Conservation (phyloP, 2,797 vertebrate species). For the Ctenopoma kingsleyae region DNA sequence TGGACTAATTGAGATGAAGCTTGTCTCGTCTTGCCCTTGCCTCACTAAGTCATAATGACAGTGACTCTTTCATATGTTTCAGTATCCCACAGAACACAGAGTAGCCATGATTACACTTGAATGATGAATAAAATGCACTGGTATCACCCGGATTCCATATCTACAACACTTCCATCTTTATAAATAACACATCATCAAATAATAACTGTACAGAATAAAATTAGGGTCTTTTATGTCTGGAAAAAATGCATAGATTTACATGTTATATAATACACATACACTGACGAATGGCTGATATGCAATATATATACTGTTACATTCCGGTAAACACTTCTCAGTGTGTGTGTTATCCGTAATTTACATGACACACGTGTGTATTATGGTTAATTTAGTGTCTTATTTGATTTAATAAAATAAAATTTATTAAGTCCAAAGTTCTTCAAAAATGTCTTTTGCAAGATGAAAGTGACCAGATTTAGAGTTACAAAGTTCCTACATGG, state of each 20-base stretch:
- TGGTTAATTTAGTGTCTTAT: conserved; percentile 3
- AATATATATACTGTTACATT: conserved; percentile 1
- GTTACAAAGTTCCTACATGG: conserved; percentile 25
- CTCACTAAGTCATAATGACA: conserved; percentile 64
- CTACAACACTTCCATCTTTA: conserved; percentile 29
- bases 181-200: conserved; percentile 36
- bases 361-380: not conserved
- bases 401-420: not conserved
- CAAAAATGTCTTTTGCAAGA: not conserved
- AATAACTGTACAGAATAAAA: conserved; percentile 23
- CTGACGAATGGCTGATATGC: conserved; percentile 3
- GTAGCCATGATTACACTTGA: conserved; percentile 69
- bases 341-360: conserved; percentile 9
- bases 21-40: conserved; percentile 31
- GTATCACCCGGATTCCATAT: conserved; percentile 40
- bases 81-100: conserved; percentile 56
- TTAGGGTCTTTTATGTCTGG: conserved; percentile 14
- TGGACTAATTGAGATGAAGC: conserved; percentile 67
- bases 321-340: conserved; percentile 2
- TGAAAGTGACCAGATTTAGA: conserved; percentile 11
- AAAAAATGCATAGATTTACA: conserved; percentile 17
- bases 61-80: conserved; percentile 53
- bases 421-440: not conserved
- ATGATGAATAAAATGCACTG: conserved; percentile 64
- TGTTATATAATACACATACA: conserved; percentile 3